Base-by-base conservation (phyloP, 2,113 vertebrate genomes). In the Leucoraja erinaceus region DNA sequence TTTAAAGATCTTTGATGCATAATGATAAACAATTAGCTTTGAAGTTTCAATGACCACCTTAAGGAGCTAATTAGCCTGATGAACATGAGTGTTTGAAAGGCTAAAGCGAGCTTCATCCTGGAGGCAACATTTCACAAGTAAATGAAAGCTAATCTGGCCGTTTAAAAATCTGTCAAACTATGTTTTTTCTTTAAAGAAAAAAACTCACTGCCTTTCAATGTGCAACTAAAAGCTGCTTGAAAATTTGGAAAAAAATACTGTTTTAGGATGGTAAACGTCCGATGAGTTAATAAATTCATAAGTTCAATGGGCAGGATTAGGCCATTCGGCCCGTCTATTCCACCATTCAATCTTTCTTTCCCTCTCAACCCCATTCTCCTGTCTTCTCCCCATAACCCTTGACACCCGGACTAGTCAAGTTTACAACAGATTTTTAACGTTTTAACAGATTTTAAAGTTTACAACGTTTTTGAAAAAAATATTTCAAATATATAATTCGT, bases 1-100 rank as follows among this genome's bases (percentile, higher is more conserved):
- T 47, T 3, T 47, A 47, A 3, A 47, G 38, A 47, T 47, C 16
- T 38, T 70, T 90, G 86, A 38, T 70, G 68, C 86, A 90, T 20
- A 33, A 25, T 18, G 86, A 70, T 8, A 63, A 63, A 66, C 68
- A 20, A 68, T 68, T 14, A 12, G 6, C 86, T n/a, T 28, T n/a
- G 28, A 90, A 90, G 28, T 88, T 68, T 90, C 86, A 68, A 90
- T 18, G 28, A 7, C 86, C 61, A 90, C 63, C 86, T 90, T 66
- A 59, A 88, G 31, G n/a, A 18, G 86, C 61, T 90, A 90, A 20
- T 90, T 63, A 88, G 81, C 22, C 25, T 66, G 63, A 68, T 66
- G 31, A 47, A 72, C 33, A 20, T 47, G 33, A 47, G 56, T n/a
- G 31, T 61, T 68, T 18, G 33, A 91, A 91, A 47, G 31, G 59